Evolutionary conservation across 2,113 vertebrate genomes (phyloP), one percentile per base, ranked within the genome.

Genomic region (Centropus bengalensis): DNA sequence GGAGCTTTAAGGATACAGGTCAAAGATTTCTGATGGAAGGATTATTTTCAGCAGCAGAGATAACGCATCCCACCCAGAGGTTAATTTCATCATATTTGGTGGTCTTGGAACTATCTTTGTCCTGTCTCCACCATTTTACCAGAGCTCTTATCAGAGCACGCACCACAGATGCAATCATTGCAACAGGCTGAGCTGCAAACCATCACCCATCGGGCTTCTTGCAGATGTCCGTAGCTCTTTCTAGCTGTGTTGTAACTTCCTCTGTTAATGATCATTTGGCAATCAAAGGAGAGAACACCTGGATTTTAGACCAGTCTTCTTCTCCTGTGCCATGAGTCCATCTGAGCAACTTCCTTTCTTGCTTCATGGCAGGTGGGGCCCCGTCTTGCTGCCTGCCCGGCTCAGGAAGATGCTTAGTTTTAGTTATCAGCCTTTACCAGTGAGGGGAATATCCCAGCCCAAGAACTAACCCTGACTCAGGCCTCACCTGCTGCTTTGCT

Each of bases 151-250:
- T 93, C 59, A 18, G 70, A 20, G 23, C 40, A 27, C 9, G 0
- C 36, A 9, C 42, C 63, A 22, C 70, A 33, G 38, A 36, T 38
- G 33, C 28, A 28, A 73, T 79, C 62, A 0, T 21, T 20, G 28
- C 73, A 74, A 59, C 88, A 44, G 86, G 91, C 96, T 45, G 51
- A 70, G 83, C 94, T 56, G 81, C 86, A 63, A 14, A 82, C 38
- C 0, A 1, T 23, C 33, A 7, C 22, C 10, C 1, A 12, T 7
- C 12, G 45, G n/a, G n/a, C 47, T 64, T 79, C 87, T 66, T 78
- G 82, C 54, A 4, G 36, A 21, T 27, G 55, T 47, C 12, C 91
- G 70, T 6, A 15, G 70, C 38, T 82, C 62, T 30, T 86, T 45
- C 81, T 18, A 21, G 23, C 80, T 12, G 19, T 71, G 95, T 82